Conservation (phyloP, 2,888 invertebrate species). For the Pemphredon lugubris region DNA sequence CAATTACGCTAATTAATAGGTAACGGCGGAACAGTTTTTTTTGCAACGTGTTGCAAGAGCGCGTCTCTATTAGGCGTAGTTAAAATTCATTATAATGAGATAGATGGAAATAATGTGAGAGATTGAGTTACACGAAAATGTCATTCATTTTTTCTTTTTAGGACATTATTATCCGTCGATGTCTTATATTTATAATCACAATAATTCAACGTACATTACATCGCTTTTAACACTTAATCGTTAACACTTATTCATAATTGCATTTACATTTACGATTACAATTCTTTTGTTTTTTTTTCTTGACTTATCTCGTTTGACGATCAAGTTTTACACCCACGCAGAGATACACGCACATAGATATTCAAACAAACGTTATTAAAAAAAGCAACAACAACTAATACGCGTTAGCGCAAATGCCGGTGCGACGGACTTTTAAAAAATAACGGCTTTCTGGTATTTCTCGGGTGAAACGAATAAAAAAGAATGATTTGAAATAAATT, state of each 20-base stretch:
- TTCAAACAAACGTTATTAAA: too few species aligned
- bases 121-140: too few species aligned
- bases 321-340: background rate
- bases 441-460: too few species aligned
- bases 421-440: too few species aligned
- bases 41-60: too few species aligned
- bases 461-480: too few species aligned
- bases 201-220: conserved; percentile 21
- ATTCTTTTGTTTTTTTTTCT: background rate
- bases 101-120: background rate
- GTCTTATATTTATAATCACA: conserved; percentile 13
- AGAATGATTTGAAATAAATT: too few species aligned
- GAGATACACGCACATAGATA: background rate
- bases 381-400: too few species aligned
- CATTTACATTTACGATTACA: background rate
- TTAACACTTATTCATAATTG: conserved; percentile 16
- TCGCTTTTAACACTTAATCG: conserved; percentile 7
- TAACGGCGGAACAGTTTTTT: too few species aligned
- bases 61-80: too few species aligned
- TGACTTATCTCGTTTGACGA: background rate
- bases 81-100: background rate
- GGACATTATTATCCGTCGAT: conserved; percentile 19
- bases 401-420: too few species aligned
- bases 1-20: too few species aligned
- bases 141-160: conserved; percentile 1